phyloP scores from a whole-genome alignment of 2,113 vertebrate genomes.

The Neomonachus schauinslandi region DNA sequence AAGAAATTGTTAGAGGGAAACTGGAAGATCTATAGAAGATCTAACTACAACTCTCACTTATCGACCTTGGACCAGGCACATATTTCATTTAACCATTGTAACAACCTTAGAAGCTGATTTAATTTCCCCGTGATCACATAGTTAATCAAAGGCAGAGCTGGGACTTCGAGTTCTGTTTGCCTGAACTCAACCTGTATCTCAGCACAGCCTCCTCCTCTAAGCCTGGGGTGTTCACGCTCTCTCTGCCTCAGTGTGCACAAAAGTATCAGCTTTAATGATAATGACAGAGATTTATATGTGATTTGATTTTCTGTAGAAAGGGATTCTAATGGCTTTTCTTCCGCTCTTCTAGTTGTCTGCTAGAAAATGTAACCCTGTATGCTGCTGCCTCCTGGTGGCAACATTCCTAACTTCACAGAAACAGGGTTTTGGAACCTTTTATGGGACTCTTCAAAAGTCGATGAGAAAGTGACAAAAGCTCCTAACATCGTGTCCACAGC shows the following conservation, averaged over 20 bases:
- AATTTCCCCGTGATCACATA: neutral
- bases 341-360: neutral
- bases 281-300: neutral
- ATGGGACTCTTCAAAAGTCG: neutral
- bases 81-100: neutral
- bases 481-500: neutral
- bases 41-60: neutral
- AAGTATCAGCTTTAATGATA: neutral
- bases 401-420: neutral
- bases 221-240: neutral
- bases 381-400: constrained; percentile 61
- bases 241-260: neutral
- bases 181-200: neutral
- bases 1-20: constrained; percentile 13
- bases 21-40: neutral
- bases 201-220: neutral
- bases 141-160: neutral
- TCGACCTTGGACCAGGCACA: neutral
- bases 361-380: neutral
- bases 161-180: neutral
- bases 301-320: neutral
- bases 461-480: neutral
- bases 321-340: neutral
- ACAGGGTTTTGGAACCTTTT: neutral
- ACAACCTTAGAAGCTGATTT: neutral